These are phyloP conservation scores for Anolis sagrei DNA, from an alignment of 2,113 vertebrate genomes.

Conservation along the genomic window DNA sequence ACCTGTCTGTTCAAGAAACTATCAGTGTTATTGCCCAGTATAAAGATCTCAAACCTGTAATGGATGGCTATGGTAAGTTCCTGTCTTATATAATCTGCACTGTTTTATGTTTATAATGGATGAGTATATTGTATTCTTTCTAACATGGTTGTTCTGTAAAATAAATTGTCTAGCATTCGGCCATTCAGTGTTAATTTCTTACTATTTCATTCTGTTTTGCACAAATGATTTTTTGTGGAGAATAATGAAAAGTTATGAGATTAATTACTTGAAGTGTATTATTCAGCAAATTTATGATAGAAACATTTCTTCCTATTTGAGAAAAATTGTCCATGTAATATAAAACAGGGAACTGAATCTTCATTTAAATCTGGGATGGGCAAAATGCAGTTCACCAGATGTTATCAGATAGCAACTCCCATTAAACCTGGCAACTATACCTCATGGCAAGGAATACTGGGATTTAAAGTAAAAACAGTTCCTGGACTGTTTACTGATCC, in stretches of 20 bases:
- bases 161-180: not conserved
- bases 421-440: no score
- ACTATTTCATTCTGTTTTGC: not conserved
- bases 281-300: slow-evolving; percentile 12
- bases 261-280: not conserved
- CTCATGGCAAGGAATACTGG: no score
- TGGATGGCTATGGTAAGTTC: slow-evolving; percentile 93
- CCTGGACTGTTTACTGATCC: no score
- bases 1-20: slow-evolving; percentile 93
- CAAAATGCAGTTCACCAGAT: no score
- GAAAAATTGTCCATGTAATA: not conserved
- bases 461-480: no score
- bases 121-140: not conserved
- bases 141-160: not conserved
- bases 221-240: slow-evolving; percentile 2
- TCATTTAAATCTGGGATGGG: not conserved
- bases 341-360: not conserved
- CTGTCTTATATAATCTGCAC: not conserved
- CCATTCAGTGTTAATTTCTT: not conserved
- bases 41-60: slow-evolving; percentile 96
- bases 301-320: not conserved
- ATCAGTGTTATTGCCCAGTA: slow-evolving; percentile 91
- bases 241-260: not conserved
- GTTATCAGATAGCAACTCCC: no score
- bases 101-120: not conserved